Base-by-base conservation (phyloP, 2,888 invertebrate species). In the Glaucopsyche alexis region DNA sequence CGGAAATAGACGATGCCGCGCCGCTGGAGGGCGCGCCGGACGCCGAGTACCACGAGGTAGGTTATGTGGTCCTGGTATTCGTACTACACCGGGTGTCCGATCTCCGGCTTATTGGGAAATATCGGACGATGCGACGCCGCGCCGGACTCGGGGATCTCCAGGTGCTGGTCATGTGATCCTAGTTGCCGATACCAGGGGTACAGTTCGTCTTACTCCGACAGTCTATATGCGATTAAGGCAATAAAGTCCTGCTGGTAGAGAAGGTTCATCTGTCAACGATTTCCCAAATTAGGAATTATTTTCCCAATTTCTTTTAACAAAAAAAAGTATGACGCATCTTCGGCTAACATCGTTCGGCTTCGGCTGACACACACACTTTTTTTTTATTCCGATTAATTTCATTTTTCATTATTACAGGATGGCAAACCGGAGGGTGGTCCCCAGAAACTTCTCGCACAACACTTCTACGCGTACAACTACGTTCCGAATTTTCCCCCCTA, bases 51-150 rank as follows among this genome's bases (percentile, higher is more conserved):
- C 96, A 92, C 79, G 91, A 92, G 89, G 91, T 91, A 74, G 40
- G 7, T 55, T 0, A 16, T 55, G 55, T 3, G 7, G 0, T 16
- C 55, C 55, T 55, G 11, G 52, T 52, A 16, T 50, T 47, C 45
- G 6, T 7, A 7, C 29, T 11, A 95, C 91, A 19, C 92, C 90
- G 80, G 86, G 93, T 88, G 78, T 94, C 69, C 91, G 96, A 64
- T 98, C 98, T 86, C 99, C 99, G 0, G 99, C 99, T 0, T 99
- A 99, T 89, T 99, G 98, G 72, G 99, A 99, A 90, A 99, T 99
- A 78, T 98, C 98, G 2, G 99, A 99, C 87, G 98, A 98, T 85
- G 47, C 29, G 93, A 95, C 74, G 96, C 95, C 76, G 88, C 94
- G 13, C 89, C 87, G 0, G 90, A 90, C 19, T 87, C 50, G 95